These are phyloP conservation scores for Sminthurinus signatus DNA, from an alignment of 1,140 invertebrate genomes.

Conservation along the genomic window DNA sequence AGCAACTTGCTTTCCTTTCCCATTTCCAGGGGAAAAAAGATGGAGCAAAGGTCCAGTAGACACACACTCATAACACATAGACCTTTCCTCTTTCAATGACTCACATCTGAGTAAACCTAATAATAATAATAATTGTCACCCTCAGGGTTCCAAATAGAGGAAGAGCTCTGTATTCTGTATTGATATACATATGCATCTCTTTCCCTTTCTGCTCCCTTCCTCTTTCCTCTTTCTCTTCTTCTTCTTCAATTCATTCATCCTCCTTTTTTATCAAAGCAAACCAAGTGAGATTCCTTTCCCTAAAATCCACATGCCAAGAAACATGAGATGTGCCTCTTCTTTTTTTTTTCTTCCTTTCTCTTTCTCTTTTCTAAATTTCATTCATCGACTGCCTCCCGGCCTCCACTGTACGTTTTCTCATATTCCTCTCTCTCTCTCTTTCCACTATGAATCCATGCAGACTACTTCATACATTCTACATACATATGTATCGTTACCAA, in stretches of 20 bases:
- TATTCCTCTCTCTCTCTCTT: not conserved
- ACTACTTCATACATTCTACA: too few relatives aligned
- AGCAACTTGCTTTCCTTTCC: not conserved
- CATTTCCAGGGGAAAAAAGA: not conserved
- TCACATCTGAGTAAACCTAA: slow-evolving; percentile 14
- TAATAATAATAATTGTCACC: slow-evolving; percentile 14
- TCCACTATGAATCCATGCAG: too few relatives aligned
- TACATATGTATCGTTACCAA: too few relatives aligned
- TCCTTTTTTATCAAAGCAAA: slow-evolving; percentile 7
- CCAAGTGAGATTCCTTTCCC: not conserved
- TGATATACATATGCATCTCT: not conserved
- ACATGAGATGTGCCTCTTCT: not conserved
- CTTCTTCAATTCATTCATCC: too few relatives aligned
- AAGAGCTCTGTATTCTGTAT: not conserved
- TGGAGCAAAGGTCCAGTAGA: not conserved
- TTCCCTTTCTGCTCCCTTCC: not conserved
- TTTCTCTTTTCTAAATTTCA: not conserved
- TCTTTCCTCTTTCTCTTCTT: not conserved
- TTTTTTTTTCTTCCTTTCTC: not conserved
- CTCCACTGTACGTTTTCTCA: not conserved
- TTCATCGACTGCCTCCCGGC: not conserved
- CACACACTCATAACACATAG: too few relatives aligned
- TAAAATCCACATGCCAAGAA: not conserved
- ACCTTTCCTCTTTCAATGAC: slow-evolving; percentile 2
- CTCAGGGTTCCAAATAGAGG: not conserved